A percentile compares a stretch with the other conserved stretches of the same genome.
These are phyloP conservation scores for Cheilosia soror DNA, from an alignment of 2,888 invertebrate species.

Conservation along the genomic window DNA sequence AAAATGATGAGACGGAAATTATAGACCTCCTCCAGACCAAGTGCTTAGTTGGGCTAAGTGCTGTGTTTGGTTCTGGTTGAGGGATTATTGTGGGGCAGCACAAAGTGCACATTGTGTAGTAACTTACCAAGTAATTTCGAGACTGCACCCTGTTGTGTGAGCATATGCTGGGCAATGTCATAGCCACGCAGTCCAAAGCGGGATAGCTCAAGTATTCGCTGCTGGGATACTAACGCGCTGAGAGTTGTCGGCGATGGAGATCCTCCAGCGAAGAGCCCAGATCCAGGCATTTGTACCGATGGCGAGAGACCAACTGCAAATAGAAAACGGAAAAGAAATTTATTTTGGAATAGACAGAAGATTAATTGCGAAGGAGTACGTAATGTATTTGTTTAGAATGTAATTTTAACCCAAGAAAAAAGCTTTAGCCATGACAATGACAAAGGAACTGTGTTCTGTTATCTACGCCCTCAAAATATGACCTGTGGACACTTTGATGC, in stretches of 20 bases:
- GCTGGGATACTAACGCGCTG: constrained; percentile 88
- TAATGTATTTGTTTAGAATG: too few relatives aligned
- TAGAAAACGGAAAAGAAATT: background rate
- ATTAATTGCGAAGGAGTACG: too few relatives aligned
- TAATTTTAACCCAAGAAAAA: too few relatives aligned
- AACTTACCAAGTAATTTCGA: constrained; percentile 82
- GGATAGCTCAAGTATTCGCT: constrained; percentile 81
- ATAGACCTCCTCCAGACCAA: constrained; percentile 53
- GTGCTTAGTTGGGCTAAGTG: constrained; percentile 63
- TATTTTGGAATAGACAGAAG: too few relatives aligned
- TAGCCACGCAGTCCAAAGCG: constrained; percentile 82
- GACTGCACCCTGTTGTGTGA: constrained; percentile 83
- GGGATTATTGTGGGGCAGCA: background rate
- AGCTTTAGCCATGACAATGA: too few relatives aligned
- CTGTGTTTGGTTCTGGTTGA: constrained; percentile 50
- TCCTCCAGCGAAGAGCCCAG: constrained; percentile 78
- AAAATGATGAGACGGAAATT: constrained; percentile 73
- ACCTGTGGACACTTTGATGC: too few relatives aligned
- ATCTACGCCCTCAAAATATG: too few relatives aligned
- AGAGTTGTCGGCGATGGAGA: constrained; percentile 86
- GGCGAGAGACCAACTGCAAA: constrained; percentile 81
- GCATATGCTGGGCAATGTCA: constrained; percentile 83
- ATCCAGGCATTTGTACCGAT: constrained; percentile 83
- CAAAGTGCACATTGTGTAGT: background rate
- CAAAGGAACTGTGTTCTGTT: too few relatives aligned